These are phyloP conservation scores for Cenopis cana DNA, from an alignment of 2,888 invertebrate genomes.

Conservation along the genomic window DNA sequence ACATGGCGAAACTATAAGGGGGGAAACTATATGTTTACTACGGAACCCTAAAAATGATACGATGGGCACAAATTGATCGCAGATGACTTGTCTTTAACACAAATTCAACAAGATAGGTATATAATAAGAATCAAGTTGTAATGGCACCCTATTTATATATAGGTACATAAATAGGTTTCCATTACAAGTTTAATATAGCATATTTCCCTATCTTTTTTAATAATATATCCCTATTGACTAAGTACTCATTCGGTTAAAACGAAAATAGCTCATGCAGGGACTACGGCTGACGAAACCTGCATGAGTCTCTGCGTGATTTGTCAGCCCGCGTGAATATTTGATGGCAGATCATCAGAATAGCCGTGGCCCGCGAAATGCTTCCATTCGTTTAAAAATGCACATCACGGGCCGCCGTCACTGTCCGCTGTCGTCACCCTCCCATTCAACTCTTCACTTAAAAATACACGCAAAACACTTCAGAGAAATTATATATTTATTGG, in stretches of 20 bases:
- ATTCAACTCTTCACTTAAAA: background rate
- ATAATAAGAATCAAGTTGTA: too few relatives aligned
- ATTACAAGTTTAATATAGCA: too few relatives aligned
- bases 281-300: background rate
- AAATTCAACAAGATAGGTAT: too few relatives aligned
- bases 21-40: too few relatives aligned
- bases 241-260: background rate
- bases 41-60: too few relatives aligned
- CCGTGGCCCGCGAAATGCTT: conserved; percentile 39
- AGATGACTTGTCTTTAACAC: too few relatives aligned
- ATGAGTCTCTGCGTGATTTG: conserved; percentile 2
- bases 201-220: too few relatives aligned
- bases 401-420: conserved; percentile 15
- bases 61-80: too few relatives aligned
- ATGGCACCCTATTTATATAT: too few relatives aligned
- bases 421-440: conserved; percentile 2
- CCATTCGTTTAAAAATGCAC: conserved; percentile 47
- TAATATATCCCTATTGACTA: too few relatives aligned
- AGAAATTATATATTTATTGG: conserved; percentile 1
- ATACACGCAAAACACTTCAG: conserved; percentile 11
- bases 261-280: background rate
- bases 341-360: conserved; percentile 20
- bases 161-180: too few relatives aligned
- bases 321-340: conserved; percentile 17
- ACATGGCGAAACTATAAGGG: too few relatives aligned